A percentile compares a stretch with the other conserved stretches of the same genome.
phyloP scores from a whole-genome alignment of 2,113 vertebrate species.

The Dipodomys merriami region DNA sequence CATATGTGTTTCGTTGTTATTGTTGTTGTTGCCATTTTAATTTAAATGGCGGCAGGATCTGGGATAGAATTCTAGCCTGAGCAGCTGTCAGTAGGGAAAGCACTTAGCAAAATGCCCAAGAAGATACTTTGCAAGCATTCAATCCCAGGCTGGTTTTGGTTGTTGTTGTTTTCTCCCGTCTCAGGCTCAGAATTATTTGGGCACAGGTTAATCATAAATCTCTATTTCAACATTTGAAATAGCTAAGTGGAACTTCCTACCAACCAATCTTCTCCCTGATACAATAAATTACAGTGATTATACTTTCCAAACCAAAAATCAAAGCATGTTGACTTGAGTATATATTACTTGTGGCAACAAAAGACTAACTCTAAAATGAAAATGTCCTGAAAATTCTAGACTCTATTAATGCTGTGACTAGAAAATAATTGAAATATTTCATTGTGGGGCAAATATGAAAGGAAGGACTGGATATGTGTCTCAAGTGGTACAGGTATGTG shows the following conservation, averaged over 20 bases:
- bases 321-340: constrained; percentile 50
- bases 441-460: constrained; percentile 52
- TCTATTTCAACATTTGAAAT: constrained; percentile 6
- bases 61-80: constrained; percentile 49
- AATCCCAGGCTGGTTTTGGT: neutral
- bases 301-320: constrained; percentile 56
- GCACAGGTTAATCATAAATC: constrained; percentile 15
- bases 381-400: constrained; percentile 56
- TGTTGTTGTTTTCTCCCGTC: neutral
- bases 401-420: constrained; percentile 45
- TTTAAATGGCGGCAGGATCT: constrained; percentile 51
- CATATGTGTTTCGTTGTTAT: neutral
- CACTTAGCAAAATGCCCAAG: neutral
- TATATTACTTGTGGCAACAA: constrained; percentile 30
- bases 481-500: too few species aligned
- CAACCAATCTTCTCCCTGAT: constrained; percentile 33
- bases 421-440: constrained; percentile 59
- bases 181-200: constrained; percentile 50
- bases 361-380: constrained; percentile 52
- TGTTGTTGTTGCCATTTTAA: constrained; percentile 22
- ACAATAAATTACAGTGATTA: constrained; percentile 49
- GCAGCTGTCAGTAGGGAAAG: constrained; percentile 51
- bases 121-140: constrained; percentile 54
- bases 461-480: neutral
- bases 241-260: constrained; percentile 14